These are phyloP conservation scores for Aethina tumida DNA, from an alignment of 1,140 invertebrate genomes.

Conservation along the genomic window DNA sequence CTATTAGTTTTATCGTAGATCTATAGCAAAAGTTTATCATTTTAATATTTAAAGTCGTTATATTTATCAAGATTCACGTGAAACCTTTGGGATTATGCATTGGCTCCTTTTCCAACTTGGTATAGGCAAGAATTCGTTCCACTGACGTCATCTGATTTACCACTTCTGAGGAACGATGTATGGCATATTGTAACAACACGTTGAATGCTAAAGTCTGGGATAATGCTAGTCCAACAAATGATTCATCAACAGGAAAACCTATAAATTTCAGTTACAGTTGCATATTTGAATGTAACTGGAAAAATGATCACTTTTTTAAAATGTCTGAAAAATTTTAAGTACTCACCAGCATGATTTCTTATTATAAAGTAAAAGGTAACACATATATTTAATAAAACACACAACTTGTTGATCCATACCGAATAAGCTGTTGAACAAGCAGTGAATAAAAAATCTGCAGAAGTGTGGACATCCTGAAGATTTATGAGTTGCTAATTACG, in stretches of 20 bases:
- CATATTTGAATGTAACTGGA: not conserved
- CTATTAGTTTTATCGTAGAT: not conserved
- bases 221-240: slow-evolving; percentile 63
- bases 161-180: slow-evolving; percentile 68
- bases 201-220: slow-evolving; percentile 68
- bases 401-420: slow-evolving; percentile 67
- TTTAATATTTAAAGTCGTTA: not conserved
- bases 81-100: slow-evolving; percentile 29
- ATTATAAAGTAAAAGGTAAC: slow-evolving; percentile 64
- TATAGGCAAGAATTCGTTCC: slow-evolving; percentile 64
- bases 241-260: slow-evolving; percentile 27
- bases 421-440: slow-evolving; percentile 66
- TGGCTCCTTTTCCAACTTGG: slow-evolving; percentile 47
- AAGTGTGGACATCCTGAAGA: slow-evolving; percentile 21
- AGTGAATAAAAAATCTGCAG: slow-evolving; percentile 54
- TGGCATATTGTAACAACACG: slow-evolving; percentile 74
- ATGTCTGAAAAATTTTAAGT: not conserved
- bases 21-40: not conserved
- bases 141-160: slow-evolving; percentile 75
- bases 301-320: not conserved
- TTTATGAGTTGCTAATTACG: not conserved
- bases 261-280: not conserved
- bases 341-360: slow-evolving; percentile 16
- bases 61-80: not conserved
- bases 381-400: slow-evolving; percentile 51